Percentiles rank a stretch among this genome's conserved stretches.
These are phyloP conservation scores for Aphaenogaster ashmeadi DNA, from an alignment of 1,140 invertebrate species.

Conservation along the genomic window DNA sequence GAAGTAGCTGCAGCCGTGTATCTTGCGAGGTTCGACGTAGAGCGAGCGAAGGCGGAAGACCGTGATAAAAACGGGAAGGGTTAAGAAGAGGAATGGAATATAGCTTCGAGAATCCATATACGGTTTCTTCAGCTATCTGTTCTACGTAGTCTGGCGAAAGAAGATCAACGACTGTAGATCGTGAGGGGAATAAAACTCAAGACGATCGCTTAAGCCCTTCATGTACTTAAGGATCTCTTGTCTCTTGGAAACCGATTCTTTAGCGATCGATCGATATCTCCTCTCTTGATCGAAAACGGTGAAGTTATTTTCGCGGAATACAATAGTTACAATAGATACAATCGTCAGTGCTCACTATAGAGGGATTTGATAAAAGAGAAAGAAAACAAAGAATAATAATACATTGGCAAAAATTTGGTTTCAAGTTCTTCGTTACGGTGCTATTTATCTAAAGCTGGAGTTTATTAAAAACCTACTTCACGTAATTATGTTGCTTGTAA, in stretches of 20 bases:
- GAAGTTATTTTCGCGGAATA: background rate
- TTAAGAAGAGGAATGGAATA: slow-evolving; percentile 80
- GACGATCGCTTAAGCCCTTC: slow-evolving; percentile 18
- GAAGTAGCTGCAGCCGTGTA: slow-evolving; percentile 22
- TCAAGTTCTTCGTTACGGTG: background rate
- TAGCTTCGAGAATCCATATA: slow-evolving; percentile 79
- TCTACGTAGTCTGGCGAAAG: slow-evolving; percentile 70
- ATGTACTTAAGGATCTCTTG: slow-evolving; percentile 8
- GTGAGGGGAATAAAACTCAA: slow-evolving; percentile 63
- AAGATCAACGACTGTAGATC: slow-evolving; percentile 60
- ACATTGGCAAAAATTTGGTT: background rate
- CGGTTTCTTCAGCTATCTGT: slow-evolving; percentile 69
- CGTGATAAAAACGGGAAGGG: slow-evolving; percentile 61
- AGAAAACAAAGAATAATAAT: background rate
- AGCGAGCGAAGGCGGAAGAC: slow-evolving; percentile 62
- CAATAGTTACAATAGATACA: background rate
- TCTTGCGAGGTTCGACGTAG: slow-evolving; percentile 53
- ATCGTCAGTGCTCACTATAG: background rate
- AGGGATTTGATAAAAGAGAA: background rate
- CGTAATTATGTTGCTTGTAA: background rate
- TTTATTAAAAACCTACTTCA: slow-evolving; percentile 15
- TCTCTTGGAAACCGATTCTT: slow-evolving; percentile 39
- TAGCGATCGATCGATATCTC: slow-evolving; percentile 34
- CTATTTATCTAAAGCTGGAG: background rate
- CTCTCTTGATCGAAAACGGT: background rate